Evolutionary conservation across 2,797 vertebrate species (phyloP).

Genomic region (Syndactyla subalaris): DNA sequence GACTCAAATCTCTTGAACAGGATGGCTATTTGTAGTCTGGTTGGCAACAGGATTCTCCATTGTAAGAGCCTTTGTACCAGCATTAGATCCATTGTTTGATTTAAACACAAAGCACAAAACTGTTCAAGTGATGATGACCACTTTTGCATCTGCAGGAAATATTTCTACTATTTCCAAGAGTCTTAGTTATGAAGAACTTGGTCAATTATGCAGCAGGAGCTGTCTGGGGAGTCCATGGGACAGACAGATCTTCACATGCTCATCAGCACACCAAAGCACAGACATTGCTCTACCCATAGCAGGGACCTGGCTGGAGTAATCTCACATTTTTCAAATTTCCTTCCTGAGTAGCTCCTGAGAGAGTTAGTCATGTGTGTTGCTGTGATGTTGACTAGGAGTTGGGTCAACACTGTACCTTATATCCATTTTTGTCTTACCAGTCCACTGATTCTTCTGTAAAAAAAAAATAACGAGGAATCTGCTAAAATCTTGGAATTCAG

Average conservation of each 20-base stretch:
- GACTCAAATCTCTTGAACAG: neutral
- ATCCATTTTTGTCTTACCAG: neutral
- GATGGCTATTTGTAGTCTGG: neutral
- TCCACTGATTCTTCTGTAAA: neutral
- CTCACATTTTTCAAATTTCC: neutral
- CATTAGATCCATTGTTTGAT: neutral
- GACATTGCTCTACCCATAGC: neutral
- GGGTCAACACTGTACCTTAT: accelerated
- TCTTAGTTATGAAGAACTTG: neutral
- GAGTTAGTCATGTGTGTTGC: neutral
- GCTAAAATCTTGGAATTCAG: neutral
- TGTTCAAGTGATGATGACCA: neutral
- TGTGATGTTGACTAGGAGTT: neutral
- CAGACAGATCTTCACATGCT: neutral
- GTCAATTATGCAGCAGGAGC: neutral
- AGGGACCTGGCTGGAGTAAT: neutral
- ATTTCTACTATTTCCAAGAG: neutral
- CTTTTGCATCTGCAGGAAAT: neutral
- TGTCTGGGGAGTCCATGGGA: neutral
- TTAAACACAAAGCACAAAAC: neutral
- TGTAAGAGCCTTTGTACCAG: neutral
- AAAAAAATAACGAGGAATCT: neutral
- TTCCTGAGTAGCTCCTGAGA: neutral
- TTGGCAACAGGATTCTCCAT: neutral
- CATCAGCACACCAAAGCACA: neutral